Evolutionary conservation across 2,797 vertebrate species (phyloP).

Genomic region (Acrocephalus scirpaceus): DNA sequence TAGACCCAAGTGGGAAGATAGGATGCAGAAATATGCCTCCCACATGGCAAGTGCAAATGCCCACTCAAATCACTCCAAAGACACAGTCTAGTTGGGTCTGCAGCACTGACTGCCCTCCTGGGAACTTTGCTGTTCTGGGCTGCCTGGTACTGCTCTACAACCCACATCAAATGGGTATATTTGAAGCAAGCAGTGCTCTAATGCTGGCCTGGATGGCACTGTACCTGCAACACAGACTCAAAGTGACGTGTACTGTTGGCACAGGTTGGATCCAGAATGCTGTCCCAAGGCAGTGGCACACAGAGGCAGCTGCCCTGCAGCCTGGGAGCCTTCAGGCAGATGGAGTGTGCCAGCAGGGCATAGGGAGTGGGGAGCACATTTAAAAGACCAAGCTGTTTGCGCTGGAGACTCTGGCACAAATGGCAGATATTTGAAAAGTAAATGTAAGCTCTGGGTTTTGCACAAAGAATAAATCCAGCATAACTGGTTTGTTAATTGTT

Average conservation of each 20-base stretch:
- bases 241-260: neutral
- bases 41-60: neutral
- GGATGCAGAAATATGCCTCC: neutral
- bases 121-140: neutral
- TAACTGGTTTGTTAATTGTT: neutral
- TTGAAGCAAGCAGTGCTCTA: neutral
- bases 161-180: fast-evolving
- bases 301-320: neutral
- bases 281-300: fast-evolving
- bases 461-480: neutral
- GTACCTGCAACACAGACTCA: fast-evolving
- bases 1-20: neutral
- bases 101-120: neutral
- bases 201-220: neutral
- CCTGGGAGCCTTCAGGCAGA: neutral
- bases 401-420: neutral
- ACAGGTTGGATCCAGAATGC: neutral
- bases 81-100: neutral
- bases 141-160: neutral
- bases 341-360: neutral
- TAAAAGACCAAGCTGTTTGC: neutral
- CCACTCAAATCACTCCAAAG: fast-evolving
- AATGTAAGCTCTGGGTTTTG: neutral
- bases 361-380: fast-evolving
- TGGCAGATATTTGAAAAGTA: neutral